Percentiles rank a stretch among this genome's conserved stretches.
phyloP scores from a whole-genome alignment of 2,113 vertebrate genomes.

The Tachysurus fulvidraco region DNA sequence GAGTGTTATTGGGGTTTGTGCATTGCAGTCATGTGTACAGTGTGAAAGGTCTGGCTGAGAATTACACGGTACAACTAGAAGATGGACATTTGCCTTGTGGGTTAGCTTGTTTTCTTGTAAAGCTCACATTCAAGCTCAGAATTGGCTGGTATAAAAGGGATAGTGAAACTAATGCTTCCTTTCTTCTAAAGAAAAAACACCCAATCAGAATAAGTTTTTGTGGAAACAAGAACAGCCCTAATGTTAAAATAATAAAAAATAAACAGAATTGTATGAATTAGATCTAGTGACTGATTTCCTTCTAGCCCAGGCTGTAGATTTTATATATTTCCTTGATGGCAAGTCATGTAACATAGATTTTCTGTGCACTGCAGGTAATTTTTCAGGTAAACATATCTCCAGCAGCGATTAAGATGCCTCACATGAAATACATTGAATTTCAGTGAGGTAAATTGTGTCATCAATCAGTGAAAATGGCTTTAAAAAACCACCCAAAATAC shows the following conservation, averaged over 20 bases:
- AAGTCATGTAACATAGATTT: neutral
- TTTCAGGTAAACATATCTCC: neutral
- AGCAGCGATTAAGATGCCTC: neutral
- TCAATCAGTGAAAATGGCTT: no score
- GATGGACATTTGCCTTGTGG: neutral
- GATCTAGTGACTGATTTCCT: neutral
- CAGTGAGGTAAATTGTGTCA: neutral
- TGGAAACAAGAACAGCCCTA: neutral
- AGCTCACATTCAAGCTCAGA: neutral
- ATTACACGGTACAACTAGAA: neutral
- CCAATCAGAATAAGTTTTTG: neutral
- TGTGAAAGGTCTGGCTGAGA: neutral
- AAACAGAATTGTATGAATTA: neutral
- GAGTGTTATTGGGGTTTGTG: neutral
- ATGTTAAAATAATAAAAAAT: neutral
- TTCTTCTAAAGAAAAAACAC: neutral
- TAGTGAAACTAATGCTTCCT: neutral
- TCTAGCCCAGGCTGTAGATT: neutral
- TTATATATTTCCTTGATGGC: neutral
- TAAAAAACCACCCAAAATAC: neutral
- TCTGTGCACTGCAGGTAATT: no score
- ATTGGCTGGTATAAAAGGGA: neutral
- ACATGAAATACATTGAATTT: neutral
- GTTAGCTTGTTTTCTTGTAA: neutral
- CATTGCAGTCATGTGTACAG: neutral